Evolutionary conservation across 2,113 vertebrate genomes (phyloP), one percentile per base, ranked within the genome.

Genomic region (Gambusia holbrooki): DNA sequence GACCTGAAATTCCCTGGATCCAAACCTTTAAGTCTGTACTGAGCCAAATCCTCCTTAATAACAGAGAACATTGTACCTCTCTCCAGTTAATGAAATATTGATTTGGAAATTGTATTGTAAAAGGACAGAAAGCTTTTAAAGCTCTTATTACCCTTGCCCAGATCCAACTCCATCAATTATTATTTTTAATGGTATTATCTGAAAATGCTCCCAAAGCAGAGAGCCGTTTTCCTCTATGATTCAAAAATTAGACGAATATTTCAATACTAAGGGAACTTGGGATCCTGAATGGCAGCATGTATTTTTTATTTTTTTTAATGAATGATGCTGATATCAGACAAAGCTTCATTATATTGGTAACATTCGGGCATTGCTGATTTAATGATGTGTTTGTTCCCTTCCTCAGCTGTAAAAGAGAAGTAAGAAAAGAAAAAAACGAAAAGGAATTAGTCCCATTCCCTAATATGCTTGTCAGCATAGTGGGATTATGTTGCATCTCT

Each of bases 71-170:
- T 86, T 90, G 83, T 82, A 80, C 85, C 80, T 84, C 76, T 81
- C 85, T 93, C 74, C 87, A 88, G 84, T 84, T 93, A 92, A 94
- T 95, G 81, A 94, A 94, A 93, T 93, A 95, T 94, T 93, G 91
- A 93, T 92, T 93, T 92, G 87, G 79, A 91, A 93, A 92, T 91
- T 88, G 89, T 91, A 90, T 89, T 87, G 84, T 88, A 86, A 86
- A 86, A 76, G 66, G 17, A 80, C 62, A 60, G 75, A 85, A 90
- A 80, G 80, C 88, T 90, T 90, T 88, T 90, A 87, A 92, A 92
- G 89, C 37, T 76, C 83, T 88, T 84, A 76, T 83, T 86, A 83
- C 83, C 80, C 88, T 90, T 82, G 89, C 82, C 82, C 64, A 28
- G 74, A 88, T 85, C 87, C 83, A 92, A 78, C 84, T 82, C 92